These are phyloP conservation scores for Alloscopus bannaensis DNA, from an alignment of 2,888 invertebrate genomes.

Conservation along the genomic window DNA sequence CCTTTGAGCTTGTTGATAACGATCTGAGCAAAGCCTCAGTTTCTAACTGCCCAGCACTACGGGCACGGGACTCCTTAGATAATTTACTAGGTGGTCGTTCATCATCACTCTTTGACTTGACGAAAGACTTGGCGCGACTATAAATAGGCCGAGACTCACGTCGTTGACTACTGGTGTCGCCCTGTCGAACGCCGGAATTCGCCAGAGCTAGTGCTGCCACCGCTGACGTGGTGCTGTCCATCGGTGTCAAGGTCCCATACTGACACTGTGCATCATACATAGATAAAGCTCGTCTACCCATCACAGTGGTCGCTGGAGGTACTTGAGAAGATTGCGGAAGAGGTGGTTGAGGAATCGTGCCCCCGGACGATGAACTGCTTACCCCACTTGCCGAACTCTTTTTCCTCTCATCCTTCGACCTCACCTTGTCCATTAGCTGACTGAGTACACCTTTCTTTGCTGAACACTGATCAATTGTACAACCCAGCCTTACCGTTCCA, in stretches of 20 bases:
- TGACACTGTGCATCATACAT: constrained; percentile 73
- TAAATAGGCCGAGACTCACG: constrained; percentile 68
- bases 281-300: constrained; percentile 66
- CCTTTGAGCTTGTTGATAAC: constrained; percentile 70
- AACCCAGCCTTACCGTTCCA: constrained; percentile 26
- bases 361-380: constrained; percentile 67
- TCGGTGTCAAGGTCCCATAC: constrained; percentile 66
- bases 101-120: constrained; percentile 73
- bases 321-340: constrained; percentile 57
- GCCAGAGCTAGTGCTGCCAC: constrained; percentile 67
- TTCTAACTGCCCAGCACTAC: constrained; percentile 72
- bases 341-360: constrained; percentile 64
- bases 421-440: constrained; percentile 79
- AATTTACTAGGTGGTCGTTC: constrained; percentile 72
- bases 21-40: constrained; percentile 72
- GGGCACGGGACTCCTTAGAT: constrained; percentile 71
- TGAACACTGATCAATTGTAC: constrained; percentile 47
- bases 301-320: constrained; percentile 61
- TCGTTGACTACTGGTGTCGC: constrained; percentile 45
- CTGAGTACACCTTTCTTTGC: constrained; percentile 77
- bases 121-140: constrained; percentile 72
- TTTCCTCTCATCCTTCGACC: constrained; percentile 72
- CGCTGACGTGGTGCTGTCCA: constrained; percentile 71
- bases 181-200: constrained; percentile 28
- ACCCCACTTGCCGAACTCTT: constrained; percentile 71